Base-by-base conservation (phyloP, 2,888 invertebrate genomes). In the Papilio elwesi region DNA sequence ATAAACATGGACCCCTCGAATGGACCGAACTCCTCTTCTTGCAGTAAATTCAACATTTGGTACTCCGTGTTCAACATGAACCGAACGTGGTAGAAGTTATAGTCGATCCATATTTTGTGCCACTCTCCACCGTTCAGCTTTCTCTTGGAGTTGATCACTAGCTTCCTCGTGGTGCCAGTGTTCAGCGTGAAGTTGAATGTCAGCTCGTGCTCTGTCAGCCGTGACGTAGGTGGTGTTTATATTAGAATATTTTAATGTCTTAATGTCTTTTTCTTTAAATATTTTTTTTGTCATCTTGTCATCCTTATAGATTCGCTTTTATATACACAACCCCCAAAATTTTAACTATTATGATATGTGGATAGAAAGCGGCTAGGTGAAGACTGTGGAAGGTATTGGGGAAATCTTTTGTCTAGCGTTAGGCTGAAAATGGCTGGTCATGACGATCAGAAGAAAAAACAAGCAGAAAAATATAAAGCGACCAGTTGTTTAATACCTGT, bases 51-150 rank as follows among this genome's bases (percentile, higher is more conserved):
- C 36, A 98, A 96, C 97, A 98, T 98, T 92, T 97, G 96, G 83
- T 96, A 97, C 84, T 98, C 97, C 51, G 97, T 97, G 85, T 98
- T 98, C 78, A 98, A 96, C 96, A 98, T 98, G 85, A 98, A 98
- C 76, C 98, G 94, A 51, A 98, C 98, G 87, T 98, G 98, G 88
- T 98, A 97, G 85, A 97, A 96, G 90, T 98, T 98, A 86, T 98
- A 98, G 92, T 98, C 98, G 75, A 99, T 97, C 97, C 98, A 97
- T 77, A 98, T 96, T 90, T 98, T 98, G 88, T 99, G 98, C 99
- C 98, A 99, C 86, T 98, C 98, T 0, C 98, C 98, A 68, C 97
- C 97, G 85, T 98, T 98, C 65, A 99, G 94, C 84, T 96, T 96
- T 63, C 97, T 94, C 77, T 96, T 95, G 5, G 98, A 98, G 82